Conservation (phyloP, 2,888 invertebrate species). For the Diabrotica balteata region DNA sequence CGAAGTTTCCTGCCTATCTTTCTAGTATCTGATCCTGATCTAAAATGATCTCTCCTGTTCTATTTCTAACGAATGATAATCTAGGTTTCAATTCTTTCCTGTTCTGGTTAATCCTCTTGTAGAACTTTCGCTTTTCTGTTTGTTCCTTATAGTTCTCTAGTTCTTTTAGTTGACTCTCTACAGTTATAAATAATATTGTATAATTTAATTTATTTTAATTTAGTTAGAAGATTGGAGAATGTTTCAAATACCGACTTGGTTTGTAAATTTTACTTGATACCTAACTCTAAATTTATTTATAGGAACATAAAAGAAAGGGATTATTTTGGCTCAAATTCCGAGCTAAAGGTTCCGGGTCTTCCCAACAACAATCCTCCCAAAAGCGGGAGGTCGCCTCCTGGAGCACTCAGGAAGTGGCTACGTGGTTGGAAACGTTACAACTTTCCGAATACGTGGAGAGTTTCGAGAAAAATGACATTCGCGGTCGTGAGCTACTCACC, state of each 20-base stretch:
- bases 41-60: too few relatives aligned
- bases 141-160: too few relatives aligned
- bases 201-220: too few relatives aligned
- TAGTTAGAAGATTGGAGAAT: not conserved
- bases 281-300: not conserved
- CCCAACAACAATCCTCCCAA: slow-evolving; percentile 62
- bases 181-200: too few relatives aligned
- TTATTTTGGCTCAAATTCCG: slow-evolving; percentile 75
- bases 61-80: too few relatives aligned
- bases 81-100: too few relatives aligned
- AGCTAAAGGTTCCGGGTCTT: slow-evolving; percentile 58
- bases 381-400: slow-evolving; percentile 70
- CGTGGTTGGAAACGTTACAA: slow-evolving; percentile 89
- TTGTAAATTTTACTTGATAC: not conserved
- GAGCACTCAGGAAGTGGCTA: slow-evolving; percentile 88
- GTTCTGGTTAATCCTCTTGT: too few relatives aligned
- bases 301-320: slow-evolving; percentile 66
- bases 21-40: too few relatives aligned
- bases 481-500: slow-evolving; percentile 86
- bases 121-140: too few relatives aligned
- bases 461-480: slow-evolving; percentile 89
- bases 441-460: slow-evolving; percentile 90
- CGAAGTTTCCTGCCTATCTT: too few relatives aligned
- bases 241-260: not conserved
- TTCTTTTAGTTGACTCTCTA: too few relatives aligned